Evolutionary conservation across 2,113 vertebrate genomes (phyloP).

Genomic region (Procavia capensis): DNA sequence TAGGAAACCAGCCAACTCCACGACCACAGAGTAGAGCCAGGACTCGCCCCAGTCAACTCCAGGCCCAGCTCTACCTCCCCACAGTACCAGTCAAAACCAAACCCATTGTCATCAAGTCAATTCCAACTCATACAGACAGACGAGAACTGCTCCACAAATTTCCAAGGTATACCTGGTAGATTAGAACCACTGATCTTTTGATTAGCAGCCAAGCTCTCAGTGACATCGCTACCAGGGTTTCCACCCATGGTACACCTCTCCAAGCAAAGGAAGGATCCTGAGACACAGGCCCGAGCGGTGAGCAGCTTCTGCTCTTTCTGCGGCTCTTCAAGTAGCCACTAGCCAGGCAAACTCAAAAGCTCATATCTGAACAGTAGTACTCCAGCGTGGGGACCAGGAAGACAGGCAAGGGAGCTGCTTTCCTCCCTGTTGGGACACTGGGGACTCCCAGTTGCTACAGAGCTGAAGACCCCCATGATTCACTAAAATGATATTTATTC

Average conservation of each 20-base stretch:
- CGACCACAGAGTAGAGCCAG: rapidly evolving
- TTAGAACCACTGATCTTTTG: no score
- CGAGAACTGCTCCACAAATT: no score
- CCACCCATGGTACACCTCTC: background rate
- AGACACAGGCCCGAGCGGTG: no score
- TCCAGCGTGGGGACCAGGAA: background rate
- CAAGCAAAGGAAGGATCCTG: background rate
- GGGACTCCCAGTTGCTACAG: background rate
- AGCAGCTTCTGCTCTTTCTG: background rate
- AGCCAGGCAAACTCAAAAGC: background rate
- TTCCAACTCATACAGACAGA: no score
- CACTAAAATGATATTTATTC: background rate
- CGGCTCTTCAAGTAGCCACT: background rate
- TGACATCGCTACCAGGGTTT: no score
- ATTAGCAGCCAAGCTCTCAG: no score
- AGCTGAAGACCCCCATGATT: background rate
- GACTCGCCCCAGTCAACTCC: no score
- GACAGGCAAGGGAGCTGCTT: no score
- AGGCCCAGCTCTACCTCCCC: background rate
- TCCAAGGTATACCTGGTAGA: no score
- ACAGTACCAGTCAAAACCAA: no score
- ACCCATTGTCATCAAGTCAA: no score
- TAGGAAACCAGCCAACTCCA: background rate
- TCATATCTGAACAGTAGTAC: background rate
- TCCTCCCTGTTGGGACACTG: background rate